phyloP scores from a whole-genome alignment of 2,797 vertebrate genomes.

The Tiaroga cobitis region DNA sequence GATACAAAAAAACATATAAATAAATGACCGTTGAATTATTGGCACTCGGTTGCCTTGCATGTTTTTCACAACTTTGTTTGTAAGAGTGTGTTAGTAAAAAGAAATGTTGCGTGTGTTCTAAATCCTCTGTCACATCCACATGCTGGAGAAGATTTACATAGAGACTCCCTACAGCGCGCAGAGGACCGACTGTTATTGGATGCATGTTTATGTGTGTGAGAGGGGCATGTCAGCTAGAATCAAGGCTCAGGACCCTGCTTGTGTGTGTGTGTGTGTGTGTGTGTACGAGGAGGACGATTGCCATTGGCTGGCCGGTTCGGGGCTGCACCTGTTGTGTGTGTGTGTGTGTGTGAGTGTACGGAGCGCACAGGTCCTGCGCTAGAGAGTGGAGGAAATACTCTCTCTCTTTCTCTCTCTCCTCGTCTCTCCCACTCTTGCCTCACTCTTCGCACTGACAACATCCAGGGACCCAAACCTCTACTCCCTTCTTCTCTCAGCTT shows the following conservation, averaged over 20 bases:
- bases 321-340: constrained; percentile 65
- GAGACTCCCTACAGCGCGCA: constrained; percentile 40
- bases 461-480: constrained; percentile 50
- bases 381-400: constrained; percentile 62
- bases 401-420: constrained; percentile 3
- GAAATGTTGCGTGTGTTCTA: not conserved
- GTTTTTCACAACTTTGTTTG: not conserved
- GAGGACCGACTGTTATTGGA: constrained; percentile 25
- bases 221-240: constrained; percentile 31
- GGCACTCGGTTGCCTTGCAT: not conserved
- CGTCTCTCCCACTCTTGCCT: constrained; percentile 41
- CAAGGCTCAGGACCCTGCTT: constrained; percentile 19
- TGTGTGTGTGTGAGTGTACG: constrained; percentile 51
- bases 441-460: constrained; percentile 55
- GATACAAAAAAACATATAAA: not conserved
- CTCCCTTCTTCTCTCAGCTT: constrained; percentile 56
- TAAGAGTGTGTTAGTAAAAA: constrained; percentile 2
- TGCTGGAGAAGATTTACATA: constrained; percentile 36
- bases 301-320: constrained; percentile 41
- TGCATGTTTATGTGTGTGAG: constrained; percentile 32
- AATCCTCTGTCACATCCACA: constrained; percentile 34
- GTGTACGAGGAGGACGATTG: constrained; percentile 29
- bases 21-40: not conserved
- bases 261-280: not conserved
- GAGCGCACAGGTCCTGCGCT: constrained; percentile 58